Base-by-base conservation (phyloP, 1,140 invertebrate genomes). In the Polyergus mexicanus region DNA sequence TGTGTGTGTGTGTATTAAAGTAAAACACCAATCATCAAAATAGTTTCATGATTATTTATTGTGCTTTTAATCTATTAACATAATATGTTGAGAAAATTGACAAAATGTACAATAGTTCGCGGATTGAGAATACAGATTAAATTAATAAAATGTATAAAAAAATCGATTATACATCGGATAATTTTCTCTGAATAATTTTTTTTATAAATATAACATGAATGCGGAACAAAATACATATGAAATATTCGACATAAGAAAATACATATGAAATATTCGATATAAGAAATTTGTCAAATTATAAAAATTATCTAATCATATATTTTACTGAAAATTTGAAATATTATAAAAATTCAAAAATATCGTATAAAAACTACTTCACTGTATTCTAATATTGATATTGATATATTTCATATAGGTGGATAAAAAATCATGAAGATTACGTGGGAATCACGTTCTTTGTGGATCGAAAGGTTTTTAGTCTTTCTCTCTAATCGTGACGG, bases 381-480 rank as follows among this genome's bases (percentile, higher is more conserved):
- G 84, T 77, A 78, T 84, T 89, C 63, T 89, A 89, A 89, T 77
- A 60, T 60, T 16, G 41, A 54, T 78, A 76, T 87, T 89, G 63
- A 60, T 93, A 75, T 90, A 90, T 94, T 92, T 88, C 88, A 90
- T 86, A 90, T 89, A 94, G 94, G 92, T 93, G 91, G 94, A 91
- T 93, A 93, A 92, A 92, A 92, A 92, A 86, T 90, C 81, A 84
- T 69, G 88, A 91, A 81, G 90, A 92, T 87, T 88, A 88, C 87
- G 89, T 92, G 88, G 93, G 89, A 93, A 92, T 83, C 89, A 88
- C 92, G 86, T 84, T 93, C 89, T 72, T 90, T 91, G 86, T 91
- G 91, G 91, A 86, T 92, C 90, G 80, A 93, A 93, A 86, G 77
- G 66, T 84, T 86, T 76, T 86, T 65, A 90, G 76, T 92, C 47